phyloP scores from a whole-genome alignment of 1,140 invertebrate species.

The Phymorhynchus buccinoides region DNA sequence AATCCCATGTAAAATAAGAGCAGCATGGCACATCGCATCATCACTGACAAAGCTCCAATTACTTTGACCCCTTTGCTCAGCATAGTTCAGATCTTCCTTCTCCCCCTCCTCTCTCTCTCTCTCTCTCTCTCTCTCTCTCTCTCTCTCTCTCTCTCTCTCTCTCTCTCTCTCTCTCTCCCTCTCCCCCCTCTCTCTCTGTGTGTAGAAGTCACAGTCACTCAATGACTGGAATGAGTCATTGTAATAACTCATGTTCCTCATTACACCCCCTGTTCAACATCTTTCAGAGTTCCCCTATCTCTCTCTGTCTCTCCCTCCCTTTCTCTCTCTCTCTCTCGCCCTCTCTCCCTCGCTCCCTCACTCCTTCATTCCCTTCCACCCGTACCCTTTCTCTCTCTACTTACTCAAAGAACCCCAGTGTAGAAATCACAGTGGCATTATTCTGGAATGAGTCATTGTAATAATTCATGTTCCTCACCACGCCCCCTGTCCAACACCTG shows the following conservation, averaged over 20 bases:
- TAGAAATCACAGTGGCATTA: slow-evolving; percentile 45
- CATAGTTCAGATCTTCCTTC: not conserved
- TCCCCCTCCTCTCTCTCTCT: not conserved
- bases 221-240: slow-evolving; percentile 40
- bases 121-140: slow-evolving; percentile 51
- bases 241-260: not conserved
- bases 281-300: slow-evolving; percentile 57
- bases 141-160: slow-evolving; percentile 86
- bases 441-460: slow-evolving; percentile 38
- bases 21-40: too few species aligned
- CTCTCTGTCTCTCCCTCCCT: too few species aligned
- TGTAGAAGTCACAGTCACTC: slow-evolving; percentile 45
- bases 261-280: slow-evolving; percentile 75
- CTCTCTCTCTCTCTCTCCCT: too few species aligned
- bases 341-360: not conserved
- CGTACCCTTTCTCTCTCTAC: too few species aligned
- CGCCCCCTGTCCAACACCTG: slow-evolving; percentile 77
- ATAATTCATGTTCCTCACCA: slow-evolving; percentile 11
- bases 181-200: not conserved
- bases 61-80: too few species aligned
- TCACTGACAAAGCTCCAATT: too few species aligned
- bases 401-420: too few species aligned
- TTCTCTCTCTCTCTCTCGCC: slow-evolving; percentile 85
- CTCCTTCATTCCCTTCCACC: too few species aligned
- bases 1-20: too few species aligned